phyloP scores from a whole-genome alignment of 2,797 vertebrate species.

The Semaprochilodus insignis region DNA sequence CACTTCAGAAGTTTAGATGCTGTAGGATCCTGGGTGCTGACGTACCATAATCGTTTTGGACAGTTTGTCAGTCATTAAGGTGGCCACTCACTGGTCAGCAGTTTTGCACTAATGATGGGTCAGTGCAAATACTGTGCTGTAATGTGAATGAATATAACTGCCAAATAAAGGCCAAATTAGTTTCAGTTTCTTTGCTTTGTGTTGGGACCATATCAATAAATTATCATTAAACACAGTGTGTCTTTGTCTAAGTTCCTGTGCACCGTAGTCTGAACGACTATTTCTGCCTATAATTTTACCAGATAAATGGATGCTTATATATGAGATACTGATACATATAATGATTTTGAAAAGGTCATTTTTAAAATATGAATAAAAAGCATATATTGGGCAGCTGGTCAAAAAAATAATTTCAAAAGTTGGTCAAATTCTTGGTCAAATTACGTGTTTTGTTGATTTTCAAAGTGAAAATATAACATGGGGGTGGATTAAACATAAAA shows the following conservation, averaged over 20 bases:
- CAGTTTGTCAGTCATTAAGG: slow-evolving; percentile 12
- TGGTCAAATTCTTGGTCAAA: no score
- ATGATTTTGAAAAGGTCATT: no score
- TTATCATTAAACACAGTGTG: slow-evolving; percentile 38
- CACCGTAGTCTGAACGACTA: not conserved
- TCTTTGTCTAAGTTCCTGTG: slow-evolving; percentile 26
- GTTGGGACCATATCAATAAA: slow-evolving; percentile 54
- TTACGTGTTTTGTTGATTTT: no score
- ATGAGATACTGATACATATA: no score
- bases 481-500: no score
- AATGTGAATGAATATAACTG: slow-evolving; percentile 58
- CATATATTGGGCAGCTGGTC: no score
- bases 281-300: not conserved
- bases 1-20: slow-evolving; percentile 19
- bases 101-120: slow-evolving; percentile 31
- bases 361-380: no score
- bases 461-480: no score
- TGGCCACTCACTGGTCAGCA: slow-evolving; percentile 46
- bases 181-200: slow-evolving; percentile 21
- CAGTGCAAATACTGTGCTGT: slow-evolving; percentile 47
- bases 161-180: slow-evolving; percentile 42
- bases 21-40: slow-evolving; percentile 33
- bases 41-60: not conserved
- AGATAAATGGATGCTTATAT: not conserved
- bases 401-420: no score